A percentile compares a stretch with the other conserved stretches of the same genome.
These are phyloP conservation scores for Linnaemya tessellans DNA, from an alignment of 2,888 invertebrate species.

Conservation along the genomic window DNA sequence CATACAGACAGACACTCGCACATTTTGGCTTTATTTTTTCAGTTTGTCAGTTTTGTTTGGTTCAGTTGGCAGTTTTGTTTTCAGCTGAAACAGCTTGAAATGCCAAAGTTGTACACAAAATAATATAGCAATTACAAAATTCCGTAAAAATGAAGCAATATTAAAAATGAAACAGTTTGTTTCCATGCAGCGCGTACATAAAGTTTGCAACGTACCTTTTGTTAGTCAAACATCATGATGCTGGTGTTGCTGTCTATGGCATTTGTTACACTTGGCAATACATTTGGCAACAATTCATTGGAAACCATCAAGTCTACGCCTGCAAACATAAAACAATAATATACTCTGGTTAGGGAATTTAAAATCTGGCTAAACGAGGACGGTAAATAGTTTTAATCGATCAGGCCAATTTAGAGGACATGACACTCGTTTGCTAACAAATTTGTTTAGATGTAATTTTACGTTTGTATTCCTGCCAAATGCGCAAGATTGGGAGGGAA, in stretches of 20 bases:
- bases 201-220: conserved; percentile 52
- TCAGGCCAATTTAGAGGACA: not conserved
- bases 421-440: not conserved
- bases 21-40: conserved; percentile 50
- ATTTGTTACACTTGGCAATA: conserved; percentile 47
- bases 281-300: conserved; percentile 62
- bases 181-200: conserved; percentile 21
- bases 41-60: conserved; percentile 40
- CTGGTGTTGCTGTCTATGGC: conserved; percentile 26
- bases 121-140: conserved; percentile 74
- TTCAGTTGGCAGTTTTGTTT: conserved; percentile 38
- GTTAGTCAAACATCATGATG: not conserved
- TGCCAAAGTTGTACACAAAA: conserved; percentile 68
- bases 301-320: conserved; percentile 66
- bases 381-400: not conserved
- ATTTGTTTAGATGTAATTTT: not conserved
- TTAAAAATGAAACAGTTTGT: conserved; percentile 56
- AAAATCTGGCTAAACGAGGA: conserved; percentile 29
- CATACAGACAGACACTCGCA: too few species aligned
- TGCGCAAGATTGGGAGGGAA: not conserved
- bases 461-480: not conserved
- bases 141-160: conserved; percentile 72
- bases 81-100: conserved; percentile 61
- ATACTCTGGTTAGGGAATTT: conserved; percentile 14
- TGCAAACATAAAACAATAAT: conserved; percentile 53